phyloP scores from a whole-genome alignment of 2,797 vertebrate species.

The Erethizon dorsatum region DNA sequence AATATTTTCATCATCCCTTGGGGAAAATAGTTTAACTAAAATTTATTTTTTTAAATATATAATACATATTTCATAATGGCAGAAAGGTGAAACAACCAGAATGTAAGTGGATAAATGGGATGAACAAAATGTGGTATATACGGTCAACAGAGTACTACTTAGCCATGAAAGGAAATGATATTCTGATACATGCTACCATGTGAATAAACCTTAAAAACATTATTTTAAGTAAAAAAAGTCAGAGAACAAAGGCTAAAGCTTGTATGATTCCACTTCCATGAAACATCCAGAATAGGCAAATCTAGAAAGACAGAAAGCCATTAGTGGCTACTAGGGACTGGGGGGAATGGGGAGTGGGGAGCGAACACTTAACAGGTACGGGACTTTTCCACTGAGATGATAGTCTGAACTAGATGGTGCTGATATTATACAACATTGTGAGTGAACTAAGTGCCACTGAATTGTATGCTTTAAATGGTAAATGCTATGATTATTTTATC shows the following conservation, averaged over 20 bases:
- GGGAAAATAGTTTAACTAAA: constrained; percentile 14
- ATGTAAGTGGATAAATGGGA: background rate
- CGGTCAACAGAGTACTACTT: background rate
- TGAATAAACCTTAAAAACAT: background rate
- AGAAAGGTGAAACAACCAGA: background rate
- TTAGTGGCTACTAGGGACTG: background rate
- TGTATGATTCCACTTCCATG: background rate
- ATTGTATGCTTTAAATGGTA: background rate
- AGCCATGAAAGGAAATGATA: background rate
- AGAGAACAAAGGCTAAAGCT: background rate
- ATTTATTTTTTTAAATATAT: background rate
- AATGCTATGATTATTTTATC: background rate
- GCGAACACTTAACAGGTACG: background rate
- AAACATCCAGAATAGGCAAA: background rate
- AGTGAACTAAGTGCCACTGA: background rate
- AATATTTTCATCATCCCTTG: background rate
- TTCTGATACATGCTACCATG: background rate
- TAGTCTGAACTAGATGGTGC: background rate
- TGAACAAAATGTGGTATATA: background rate
- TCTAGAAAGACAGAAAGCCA: background rate
- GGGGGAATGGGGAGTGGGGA: background rate
- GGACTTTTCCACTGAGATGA: background rate
- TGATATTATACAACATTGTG: background rate
- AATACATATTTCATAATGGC: background rate
- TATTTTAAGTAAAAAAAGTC: background rate